Base-by-base conservation (phyloP, 2,888 invertebrate species). In the Tetragonisca angustula region DNA sequence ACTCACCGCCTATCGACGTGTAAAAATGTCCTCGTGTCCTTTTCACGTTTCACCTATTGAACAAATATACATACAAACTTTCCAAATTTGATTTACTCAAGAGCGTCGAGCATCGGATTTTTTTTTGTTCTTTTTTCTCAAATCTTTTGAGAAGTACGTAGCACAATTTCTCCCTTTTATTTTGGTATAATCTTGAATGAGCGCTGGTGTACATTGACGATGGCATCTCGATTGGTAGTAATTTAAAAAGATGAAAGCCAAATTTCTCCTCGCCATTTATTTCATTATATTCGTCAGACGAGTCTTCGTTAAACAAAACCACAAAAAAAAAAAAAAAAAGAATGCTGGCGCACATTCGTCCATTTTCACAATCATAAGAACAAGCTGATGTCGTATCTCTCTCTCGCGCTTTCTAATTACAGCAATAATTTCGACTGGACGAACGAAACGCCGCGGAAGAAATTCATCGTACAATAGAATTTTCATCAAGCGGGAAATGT, bases 401-500 rank as follows among this genome's bases (percentile, higher is more conserved):
- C 24, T 69, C 24, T 2, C 50, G 62, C 54, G 17, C 68, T 64
- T 69, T 64, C 76, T 73, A 83, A 73, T 83, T 76, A 73, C 19
- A 36, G n/a, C 72, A 56, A 84, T 73, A 70, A 79, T 62, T 61
- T 32, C 19, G 61, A 59, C 56, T 9, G 27, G 9, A 21, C 32
- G 13, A 32, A 36, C 36, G 52, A 54, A 32, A 36, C 50, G 24
- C 50, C 56, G 52, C 27, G 75, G 56, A 79, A 72, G 77, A 77
- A 82, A 77, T 84, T 59, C 81, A 73, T 56, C 56, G 77, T 74
- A 70, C 78, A 81, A 88, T 86, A 84, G 80, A 88, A 88, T 84
- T 89, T 89, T 89, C 84, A 88, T 89, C 81, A 80, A 76, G 76
- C 54, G 27, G 65, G 80, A 82, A 76, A 86, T 90, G 83, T 88